Evolutionary conservation across 1,140 invertebrate genomes (phyloP).

Genomic region (Anagrus nilaparvatae): DNA sequence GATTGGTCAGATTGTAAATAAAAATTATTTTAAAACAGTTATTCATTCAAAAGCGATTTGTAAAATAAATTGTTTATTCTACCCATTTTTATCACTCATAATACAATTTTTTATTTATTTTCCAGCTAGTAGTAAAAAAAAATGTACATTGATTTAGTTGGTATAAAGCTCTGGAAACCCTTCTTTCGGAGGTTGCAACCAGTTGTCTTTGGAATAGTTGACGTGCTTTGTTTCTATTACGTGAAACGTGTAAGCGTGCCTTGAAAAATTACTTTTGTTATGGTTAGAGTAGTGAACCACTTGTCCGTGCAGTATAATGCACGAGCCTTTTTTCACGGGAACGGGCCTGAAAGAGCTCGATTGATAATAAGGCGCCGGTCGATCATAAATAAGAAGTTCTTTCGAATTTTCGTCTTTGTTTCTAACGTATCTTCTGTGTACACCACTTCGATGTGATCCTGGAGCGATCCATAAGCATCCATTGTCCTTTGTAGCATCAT

Average conservation of each 20-base stretch:
- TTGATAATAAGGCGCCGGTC: conserved; percentile 58
- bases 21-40: too few relatives aligned
- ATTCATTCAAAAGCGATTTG: too few relatives aligned
- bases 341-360: conserved; percentile 66
- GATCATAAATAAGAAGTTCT: conserved; percentile 55
- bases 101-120: too few relatives aligned
- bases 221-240: conserved; percentile 71
- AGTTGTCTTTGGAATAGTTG: conserved; percentile 73
- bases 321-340: conserved; percentile 72
- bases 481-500: conserved; percentile 85
- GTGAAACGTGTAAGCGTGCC: conserved; percentile 94
- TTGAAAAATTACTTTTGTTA: conserved; percentile 73
- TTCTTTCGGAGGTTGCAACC: conserved; percentile 61
- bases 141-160: too few relatives aligned
- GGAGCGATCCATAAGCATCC: conserved; percentile 89
- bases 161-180: conserved; percentile 54
- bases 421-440: conserved; percentile 60
- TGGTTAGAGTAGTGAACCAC: conserved; percentile 86
- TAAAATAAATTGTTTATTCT: too few relatives aligned
- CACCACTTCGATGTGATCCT: conserved; percentile 78
- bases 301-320: conserved; percentile 83
- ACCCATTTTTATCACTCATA: too few relatives aligned
- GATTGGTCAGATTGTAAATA: too few relatives aligned
- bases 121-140: too few relatives aligned
- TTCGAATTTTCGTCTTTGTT: conserved; percentile 55